Conservation (phyloP, 1,140 invertebrate genomes). For the Drosophila micromelanica region DNA sequence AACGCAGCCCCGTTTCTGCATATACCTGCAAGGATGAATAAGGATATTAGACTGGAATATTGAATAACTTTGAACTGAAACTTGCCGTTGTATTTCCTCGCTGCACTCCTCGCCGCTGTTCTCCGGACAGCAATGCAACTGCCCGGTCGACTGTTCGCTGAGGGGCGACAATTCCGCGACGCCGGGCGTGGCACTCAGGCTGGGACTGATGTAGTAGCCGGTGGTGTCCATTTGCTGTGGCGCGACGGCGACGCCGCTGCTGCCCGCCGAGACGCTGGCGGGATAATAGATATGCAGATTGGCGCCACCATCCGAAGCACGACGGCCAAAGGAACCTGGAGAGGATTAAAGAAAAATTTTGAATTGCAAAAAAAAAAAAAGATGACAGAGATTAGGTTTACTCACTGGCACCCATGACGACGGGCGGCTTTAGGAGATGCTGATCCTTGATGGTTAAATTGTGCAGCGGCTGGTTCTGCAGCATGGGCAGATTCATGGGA, state of each 20-base stretch:
- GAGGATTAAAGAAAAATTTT: constrained; percentile 16
- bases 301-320: constrained; percentile 98
- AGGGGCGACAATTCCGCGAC: constrained; percentile 58
- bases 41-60: background rate
- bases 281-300: constrained; percentile 93
- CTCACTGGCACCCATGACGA: constrained; percentile 93
- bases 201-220: constrained; percentile 71
- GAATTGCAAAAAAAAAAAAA: no score
- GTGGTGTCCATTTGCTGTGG: constrained; percentile 57
- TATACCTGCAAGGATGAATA: constrained; percentile 86
- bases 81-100: constrained; percentile 81
- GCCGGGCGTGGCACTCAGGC: constrained; percentile 30
- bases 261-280: constrained; percentile 65
- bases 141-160: constrained; percentile 47
- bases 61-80: background rate
- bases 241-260: constrained; percentile 15
- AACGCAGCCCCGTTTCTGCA: constrained; percentile 88
- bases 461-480: constrained; percentile 90
- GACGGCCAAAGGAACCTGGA: constrained; percentile 91
- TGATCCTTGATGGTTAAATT: constrained; percentile 97
- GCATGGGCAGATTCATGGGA: constrained; percentile 90
- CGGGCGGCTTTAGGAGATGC: constrained; percentile 95
- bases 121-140: constrained; percentile 57
- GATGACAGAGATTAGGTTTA: constrained; percentile 25
- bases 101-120: constrained; percentile 71